Base-by-base conservation (phyloP, 2,797 vertebrate genomes). In the Neostethus bicornis region DNA sequence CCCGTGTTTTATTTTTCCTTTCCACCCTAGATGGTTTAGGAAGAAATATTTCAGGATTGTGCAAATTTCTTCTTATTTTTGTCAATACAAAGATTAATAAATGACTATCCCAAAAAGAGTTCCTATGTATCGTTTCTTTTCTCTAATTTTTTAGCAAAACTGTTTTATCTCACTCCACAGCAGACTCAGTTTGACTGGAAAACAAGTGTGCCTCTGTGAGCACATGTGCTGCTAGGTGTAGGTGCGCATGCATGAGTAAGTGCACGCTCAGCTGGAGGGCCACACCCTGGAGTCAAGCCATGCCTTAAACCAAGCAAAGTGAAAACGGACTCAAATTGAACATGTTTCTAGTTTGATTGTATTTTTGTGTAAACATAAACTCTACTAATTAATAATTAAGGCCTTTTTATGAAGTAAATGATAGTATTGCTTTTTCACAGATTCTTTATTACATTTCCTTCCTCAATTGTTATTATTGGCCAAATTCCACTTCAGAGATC, bases 201-300 rank as follows among this genome's bases (percentile, higher is more conserved):
- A 79, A 74, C 61, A 77, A 81, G 61, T 48, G 14, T 62, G 45
- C 64, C 56, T 60, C 46, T 60, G 57, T 67, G 59, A 75, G 69
- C 61, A 71, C 72, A 71, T 63, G 68, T 78, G 75, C 57, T 60
- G 69, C 68, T 70, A 63, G 51, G 63, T 77, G 73, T 67, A 72
- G 34, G 41, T 67, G 74, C 48, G 60, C 65, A 63, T 61, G 61
- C 44, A 65, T 49, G 49, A 24, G 21, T 57, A 70, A 51, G 56
- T 63, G 53, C 38, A 55, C 50, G 46, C 65, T 70, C 54, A 63
- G 54, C 59, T 79, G 53, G 42, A 51, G 67, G 73, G 72, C 86
- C 85, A 81, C 85, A 75, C 87, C 86, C 79, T 75, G 75, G 73
- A 75, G 60, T 82, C 60, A 69, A 26, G 29, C 48, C 77, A 69